Evolutionary conservation across 2,888 invertebrate genomes (phyloP), one percentile per base, ranked within the genome.

Genomic region (Heliconius hortense): DNA sequence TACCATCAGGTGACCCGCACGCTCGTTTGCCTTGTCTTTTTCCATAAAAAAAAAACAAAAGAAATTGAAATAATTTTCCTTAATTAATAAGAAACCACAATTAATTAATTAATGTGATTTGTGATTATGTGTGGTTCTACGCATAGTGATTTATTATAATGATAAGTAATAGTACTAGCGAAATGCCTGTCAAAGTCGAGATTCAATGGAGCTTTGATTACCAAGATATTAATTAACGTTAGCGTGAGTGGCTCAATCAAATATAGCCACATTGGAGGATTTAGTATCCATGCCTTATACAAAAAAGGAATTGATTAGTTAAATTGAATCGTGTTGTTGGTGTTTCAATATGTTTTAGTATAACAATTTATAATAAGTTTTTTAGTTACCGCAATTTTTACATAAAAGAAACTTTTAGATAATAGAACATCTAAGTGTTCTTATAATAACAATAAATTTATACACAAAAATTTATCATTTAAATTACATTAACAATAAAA

Each of bases 131-230:
- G n/a, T n/a, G 8, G 4, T n/a, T 64, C 10, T 39, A 35, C 0
- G 31, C n/a, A 66, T 39, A 26, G 48, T 48, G 8, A 48, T 48
- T 48, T 48, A 2, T 1, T 62, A 21, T 35, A 56, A 39, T 66
- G 39, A 66, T n/a, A 35, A 31, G 64, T 48, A 48, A 26, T 53
- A 68, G 21, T 26, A 26, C 28, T n/a, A 69, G 53, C 28, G 26
- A 53, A 53, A 21, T 53, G 68, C 53, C 28, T 75, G 71, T 48
- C 71, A 59, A 53, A 43, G 71, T 59, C 18, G 64, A 56, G 56
- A 71, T 75, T 59, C 70, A 71, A 71, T 75, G 28, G n/a, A 64
- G 71, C 70, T 66, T 75, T 71, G 64, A 71, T 71, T 75, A 59
- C 66, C 43, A 71, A 59, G 24, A 59, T 75, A 75, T n/a, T 75